Evolutionary conservation across 2,797 vertebrate genomes (phyloP), one percentile per base, ranked within the genome.

Genomic region (Falco rusticolus): DNA sequence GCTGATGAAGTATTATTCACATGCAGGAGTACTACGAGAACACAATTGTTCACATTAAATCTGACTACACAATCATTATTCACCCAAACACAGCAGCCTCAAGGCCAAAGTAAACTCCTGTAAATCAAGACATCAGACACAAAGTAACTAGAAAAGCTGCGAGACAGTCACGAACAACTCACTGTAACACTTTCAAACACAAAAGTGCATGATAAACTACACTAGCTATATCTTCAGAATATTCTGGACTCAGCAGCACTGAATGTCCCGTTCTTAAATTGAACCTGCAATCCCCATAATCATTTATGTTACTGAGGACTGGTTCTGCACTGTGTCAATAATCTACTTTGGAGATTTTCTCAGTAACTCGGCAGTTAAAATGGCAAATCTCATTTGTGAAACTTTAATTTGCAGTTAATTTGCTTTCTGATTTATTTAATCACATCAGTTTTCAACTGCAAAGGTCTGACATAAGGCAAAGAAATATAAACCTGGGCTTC

Each of bases 31-130:
- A 60, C 45, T 69, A 24, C 10, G 85, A 68, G 11, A 84, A 4
- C 7, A 69, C 33, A 82, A 74, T 0, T 21, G 13, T 16, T 85
- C 57, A 56, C 9, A 2, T 54, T 21, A 87, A 33, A 54, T 65
- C 13, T 41, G 33, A 84, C 12, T 37, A 82, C 8, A 22, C 1
- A 13, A 28, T 45, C 41, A 61, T 24, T 47, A 83, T 24, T 54
- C 39, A 82, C 33, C 1, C 0, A 0, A 83, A 53, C 26, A 60
- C 16, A 78, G 31, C 10, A 68, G 16, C 20, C 41, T 47, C 20
- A 50, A 50, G 37, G 28, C 17, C 65, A 85, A 51, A 87, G 53
- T 33, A 83, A 85, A 64, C n/a, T 69, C 25, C 13, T 68, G 26
- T 5, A 65, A 48, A 64, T 64, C 45, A 91, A 68, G n/a, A 33